Evolutionary conservation across 2,797 vertebrate genomes (phyloP), one percentile per base, ranked within the genome.

Genomic region (Ambastaia sidthimunki): DNA sequence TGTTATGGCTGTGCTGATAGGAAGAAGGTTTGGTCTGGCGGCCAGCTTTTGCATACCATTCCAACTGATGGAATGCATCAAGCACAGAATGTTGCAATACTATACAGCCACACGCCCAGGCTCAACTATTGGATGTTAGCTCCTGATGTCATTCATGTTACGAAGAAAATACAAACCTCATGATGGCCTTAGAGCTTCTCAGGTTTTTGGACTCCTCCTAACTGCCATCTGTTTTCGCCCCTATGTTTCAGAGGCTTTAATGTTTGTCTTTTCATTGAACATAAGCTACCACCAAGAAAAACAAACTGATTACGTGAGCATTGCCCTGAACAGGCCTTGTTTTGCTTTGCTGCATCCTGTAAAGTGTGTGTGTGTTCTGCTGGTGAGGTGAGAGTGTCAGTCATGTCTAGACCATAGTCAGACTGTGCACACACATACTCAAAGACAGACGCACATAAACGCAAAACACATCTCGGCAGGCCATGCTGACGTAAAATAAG

Each of bases 21-120:
- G 76, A 80, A 68, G 70, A 82, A 63, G 62, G 34, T 81, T 91
- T 89, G 86, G 87, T 83, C 86, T 91, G 89, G 91, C 90, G 91
- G 87, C 86, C 67, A 44, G 72, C 71, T 72, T 16, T 87, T 85
- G 85, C 74, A 75, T 86, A 89, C 88, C 87, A 63, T 86, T 89
- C 89, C 87, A 88, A 80, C 85, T 89, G 84, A 86, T 84, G 90
- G 91, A 93, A 93, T 90, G 91, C 85, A 87, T 92, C 92, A 92
- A 91, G 91, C 87, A 91, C 90, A 85, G 91, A 84, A 81, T 80
- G 82, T 81, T 82, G 78, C 59, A 57, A 57, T 77, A 73, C 60
- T 57, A 74, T 71, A n/a, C 59, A 23, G 59, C 71, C 65, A 69
- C 74, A 73, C 74, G 55, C 78, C 82, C 82, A 80, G 48, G n/a